Evolutionary conservation across 2,888 invertebrate species (phyloP).

Genomic region (Stenurella melanura): DNA sequence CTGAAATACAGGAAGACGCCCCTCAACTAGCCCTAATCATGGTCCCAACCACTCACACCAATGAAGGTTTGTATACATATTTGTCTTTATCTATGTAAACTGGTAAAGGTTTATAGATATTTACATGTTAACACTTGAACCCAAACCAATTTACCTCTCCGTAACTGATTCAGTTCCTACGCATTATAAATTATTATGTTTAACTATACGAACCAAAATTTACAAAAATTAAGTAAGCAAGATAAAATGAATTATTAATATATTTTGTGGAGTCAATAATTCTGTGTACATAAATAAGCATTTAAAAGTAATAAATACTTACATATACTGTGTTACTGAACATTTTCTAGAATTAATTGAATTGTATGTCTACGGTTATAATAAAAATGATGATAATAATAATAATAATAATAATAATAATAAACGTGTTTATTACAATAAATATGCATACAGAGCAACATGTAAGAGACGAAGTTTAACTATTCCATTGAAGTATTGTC

Average conservation of each 20-base stretch:
- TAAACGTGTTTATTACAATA: too few relatives aligned
- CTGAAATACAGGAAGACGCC: slow-evolving; percentile 69
- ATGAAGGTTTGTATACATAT: slow-evolving; percentile 61
- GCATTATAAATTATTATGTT: slow-evolving; percentile 25
- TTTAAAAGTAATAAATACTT: too few relatives aligned
- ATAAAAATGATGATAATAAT: neutral
- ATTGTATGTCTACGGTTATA: too few relatives aligned
- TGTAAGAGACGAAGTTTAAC: too few relatives aligned
- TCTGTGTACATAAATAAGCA: neutral
- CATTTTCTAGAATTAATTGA: too few relatives aligned
- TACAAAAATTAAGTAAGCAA: neutral
- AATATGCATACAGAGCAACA: too few relatives aligned
- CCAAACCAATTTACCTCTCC: slow-evolving; percentile 13
- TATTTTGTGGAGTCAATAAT: neutral
- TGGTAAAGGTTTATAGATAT: slow-evolving; percentile 28
- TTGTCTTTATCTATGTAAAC: slow-evolving; percentile 30
- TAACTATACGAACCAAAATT: neutral
- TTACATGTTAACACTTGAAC: slow-evolving; percentile 26
- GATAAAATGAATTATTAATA: neutral
- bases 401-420: too few relatives aligned
- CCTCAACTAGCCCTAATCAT: slow-evolving; percentile 70
- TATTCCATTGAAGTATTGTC: too few relatives aligned
- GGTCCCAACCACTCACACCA: slow-evolving; percentile 67
- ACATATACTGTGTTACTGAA: too few relatives aligned
- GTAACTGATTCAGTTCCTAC: slow-evolving; percentile 9